These are phyloP conservation scores for Boulengeromyrus knoepffleri DNA, from an alignment of 2,113 vertebrate species.

Conservation along the genomic window DNA sequence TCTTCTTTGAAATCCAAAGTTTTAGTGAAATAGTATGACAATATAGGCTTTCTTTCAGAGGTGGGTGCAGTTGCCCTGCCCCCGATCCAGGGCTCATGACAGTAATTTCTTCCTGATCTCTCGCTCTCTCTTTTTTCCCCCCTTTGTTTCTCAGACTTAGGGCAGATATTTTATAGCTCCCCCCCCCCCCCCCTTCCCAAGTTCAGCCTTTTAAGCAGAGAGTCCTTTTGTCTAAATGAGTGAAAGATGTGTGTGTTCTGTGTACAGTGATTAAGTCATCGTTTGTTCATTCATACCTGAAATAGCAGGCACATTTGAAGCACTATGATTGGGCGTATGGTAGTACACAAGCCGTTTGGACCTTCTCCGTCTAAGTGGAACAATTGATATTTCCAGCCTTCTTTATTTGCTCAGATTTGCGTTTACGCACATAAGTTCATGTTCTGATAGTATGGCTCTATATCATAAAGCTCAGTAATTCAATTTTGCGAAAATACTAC, in stretches of 20 bases:
- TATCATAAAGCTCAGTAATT: background rate
- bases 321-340: background rate
- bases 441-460: background rate
- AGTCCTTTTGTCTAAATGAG: background rate
- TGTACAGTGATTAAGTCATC: background rate
- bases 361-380: background rate
- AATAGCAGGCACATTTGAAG: background rate
- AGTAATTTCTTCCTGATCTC: conserved; percentile 44
- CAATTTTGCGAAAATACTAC: background rate
- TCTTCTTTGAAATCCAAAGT: background rate
- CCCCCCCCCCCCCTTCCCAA: background rate
- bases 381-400: background rate
- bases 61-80: background rate
- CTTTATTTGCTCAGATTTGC: background rate
- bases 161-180: background rate
- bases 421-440: background rate
- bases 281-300: background rate
- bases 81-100: conserved; percentile 38
- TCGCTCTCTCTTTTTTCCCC: background rate
- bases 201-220: background rate
- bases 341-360: background rate
- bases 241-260: background rate
- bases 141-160: background rate
- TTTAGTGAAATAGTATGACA: background rate
- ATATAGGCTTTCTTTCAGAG: background rate